Base-by-base conservation (phyloP, 2,113 vertebrate genomes). In the Onychostruthus taczanowskii region DNA sequence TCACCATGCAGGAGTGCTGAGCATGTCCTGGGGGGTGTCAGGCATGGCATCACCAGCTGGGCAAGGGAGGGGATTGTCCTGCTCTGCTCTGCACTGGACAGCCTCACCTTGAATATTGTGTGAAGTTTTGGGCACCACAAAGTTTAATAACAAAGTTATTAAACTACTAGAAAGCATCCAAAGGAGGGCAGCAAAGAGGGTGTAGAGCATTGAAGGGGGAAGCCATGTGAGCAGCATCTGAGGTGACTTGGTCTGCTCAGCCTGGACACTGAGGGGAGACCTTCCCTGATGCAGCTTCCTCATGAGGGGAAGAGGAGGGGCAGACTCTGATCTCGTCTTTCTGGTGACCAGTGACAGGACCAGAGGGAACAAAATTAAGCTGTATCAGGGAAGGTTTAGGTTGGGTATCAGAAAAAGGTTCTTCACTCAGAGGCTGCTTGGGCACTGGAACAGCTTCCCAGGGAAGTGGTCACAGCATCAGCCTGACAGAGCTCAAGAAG, bases 31-130 rank as follows among this genome's bases (percentile, higher is more conserved):
- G 35, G 18, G 4, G 5, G 5, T 35, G 33, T 35, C 47, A 33
- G 63, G 26, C 31, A 13, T 26, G n/a, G 30, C 63, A 22, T 47
- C 2, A 2, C 26, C 47, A 49, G 14, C 41, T 0, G 0, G n/a
- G 7, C 18, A 13, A 69, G 35, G 35, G 12, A 27, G 35, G 49
- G 41, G n/a, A 37, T 56, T 69, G 41, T 83, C 26, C 41, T 6
- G 30, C 24, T 41, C n/a, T 68, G 62, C 14, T 62, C n/a, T 68
- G 47, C 11, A 1, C 41, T 89, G 63, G 5, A 18, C 3, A 0
- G 12, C 70, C 41, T 35, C 63, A 62, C 30, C 35, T 49, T 16
- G 22, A 41, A 18, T 55, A 3, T 10, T 69, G n/a, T 10, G 26
- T 39, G 39, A 5, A 53, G n/a, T 55, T 76, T 55, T 47, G 41